Evolutionary conservation across 1,140 invertebrate species (phyloP), one percentile per base, ranked within the genome.

Genomic region (Hyles vespertilio): DNA sequence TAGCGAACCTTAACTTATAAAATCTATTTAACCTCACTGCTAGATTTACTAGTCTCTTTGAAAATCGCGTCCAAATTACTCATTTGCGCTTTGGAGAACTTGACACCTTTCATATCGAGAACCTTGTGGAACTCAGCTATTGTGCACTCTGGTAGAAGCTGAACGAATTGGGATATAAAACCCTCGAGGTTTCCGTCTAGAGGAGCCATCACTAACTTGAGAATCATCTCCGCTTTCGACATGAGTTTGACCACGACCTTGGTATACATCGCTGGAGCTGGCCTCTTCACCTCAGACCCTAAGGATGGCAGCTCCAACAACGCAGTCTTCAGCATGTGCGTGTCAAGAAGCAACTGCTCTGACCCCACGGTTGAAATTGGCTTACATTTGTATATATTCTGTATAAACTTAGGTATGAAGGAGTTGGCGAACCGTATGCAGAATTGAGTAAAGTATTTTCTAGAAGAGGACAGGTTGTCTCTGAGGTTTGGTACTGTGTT

Each of bases 361-460:
- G 98, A 98, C 46, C 98, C 98, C 2, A 95, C 95, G 2, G 96
- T 96, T 62, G 94, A 97, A 2, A 99, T 93, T 3, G 97, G 94
- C 70, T 98, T 97, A 76, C 98, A 99, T 78, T 97, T 98, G 81
- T 97, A 99, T 9, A 99, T 90, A 71, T 96, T 95, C 59, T 95
- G 94, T 34, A 99, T 95, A 75, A 98, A 98, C 85, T 99, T 99
- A 10, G 96, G 95, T 81, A 98, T 99, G 67, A 99, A 99, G 0
- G 95, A 94, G 76, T 96, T 98, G 0, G 96, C 97, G 90, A 99
- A 98, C 80, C 98, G 96, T 8, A 98, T 94, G 83, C 98, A 99
- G 75, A 99, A 97, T 84, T 99, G 97, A 0, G 98, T 99, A 84
- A 99, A 99, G 87, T 99, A 99, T 91, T 99, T 99, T 44, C 98